These are phyloP conservation scores for Cydia fagiglandana DNA, from an alignment of 1,140 invertebrate genomes.

Conservation along the genomic window DNA sequence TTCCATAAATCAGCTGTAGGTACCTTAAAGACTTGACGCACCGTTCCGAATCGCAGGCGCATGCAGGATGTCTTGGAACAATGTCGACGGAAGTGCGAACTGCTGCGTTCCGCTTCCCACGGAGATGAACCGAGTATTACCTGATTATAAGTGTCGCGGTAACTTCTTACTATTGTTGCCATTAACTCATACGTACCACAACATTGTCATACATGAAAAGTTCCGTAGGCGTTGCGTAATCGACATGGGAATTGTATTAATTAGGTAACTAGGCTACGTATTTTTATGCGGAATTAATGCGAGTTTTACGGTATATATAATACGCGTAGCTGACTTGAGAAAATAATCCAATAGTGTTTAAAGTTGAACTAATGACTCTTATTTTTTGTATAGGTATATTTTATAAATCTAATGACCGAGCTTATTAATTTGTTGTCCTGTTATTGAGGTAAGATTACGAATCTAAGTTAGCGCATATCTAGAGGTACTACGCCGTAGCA, in stretches of 20 bases:
- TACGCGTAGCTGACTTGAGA: not conserved
- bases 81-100: constrained; percentile 54
- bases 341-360: not conserved
- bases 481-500: not conserved
- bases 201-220: not conserved
- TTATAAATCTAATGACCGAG: no score
- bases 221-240: constrained; percentile 6
- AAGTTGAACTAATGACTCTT: not conserved
- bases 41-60: constrained; percentile 28
- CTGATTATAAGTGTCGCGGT: constrained; percentile 35
- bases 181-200: constrained; percentile 25
- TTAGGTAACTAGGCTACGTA: not conserved
- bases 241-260: not conserved
- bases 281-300: constrained; percentile 3
- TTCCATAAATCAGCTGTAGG: not conserved
- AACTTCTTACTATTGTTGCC: constrained; percentile 32
- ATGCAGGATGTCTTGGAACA: constrained; percentile 57
- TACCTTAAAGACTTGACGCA: not conserved
- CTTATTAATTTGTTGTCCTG: no score
- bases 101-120: constrained; percentile 55
- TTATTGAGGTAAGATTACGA: not conserved
- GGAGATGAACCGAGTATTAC: constrained; percentile 44
- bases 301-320: not conserved
- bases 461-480: not conserved
- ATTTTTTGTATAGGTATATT: no score